Conservation (phyloP, 2,113 vertebrate genomes). For the Cettia cetti region DNA sequence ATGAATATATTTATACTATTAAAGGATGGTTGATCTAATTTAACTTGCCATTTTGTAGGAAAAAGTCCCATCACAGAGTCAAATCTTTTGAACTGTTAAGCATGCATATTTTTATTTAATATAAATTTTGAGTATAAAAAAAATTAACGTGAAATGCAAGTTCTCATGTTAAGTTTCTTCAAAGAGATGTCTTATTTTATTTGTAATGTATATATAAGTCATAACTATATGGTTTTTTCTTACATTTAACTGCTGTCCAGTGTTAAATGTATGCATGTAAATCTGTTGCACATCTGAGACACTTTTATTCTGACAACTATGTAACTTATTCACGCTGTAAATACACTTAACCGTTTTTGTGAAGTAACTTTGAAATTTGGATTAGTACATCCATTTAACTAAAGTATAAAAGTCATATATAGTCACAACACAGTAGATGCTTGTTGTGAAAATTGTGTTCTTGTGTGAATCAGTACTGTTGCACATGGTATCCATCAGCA, state of each 20-base stretch:
- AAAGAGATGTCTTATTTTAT: constrained; percentile 77
- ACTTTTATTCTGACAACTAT: constrained; percentile 77
- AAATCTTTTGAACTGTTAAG: constrained; percentile 76
- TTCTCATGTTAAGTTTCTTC: constrained; percentile 66
- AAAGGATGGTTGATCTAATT: constrained; percentile 78
- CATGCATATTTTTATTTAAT: constrained; percentile 83
- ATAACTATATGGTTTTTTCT: constrained; percentile 43
- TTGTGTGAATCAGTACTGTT: not conserved
- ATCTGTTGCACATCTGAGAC: constrained; percentile 85
- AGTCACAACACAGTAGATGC: constrained; percentile 8
- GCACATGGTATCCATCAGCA: not conserved
- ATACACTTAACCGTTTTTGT: constrained; percentile 89
- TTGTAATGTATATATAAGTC: constrained; percentile 68
- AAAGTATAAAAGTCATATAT: constrained; percentile 64
- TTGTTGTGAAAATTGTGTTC: not conserved
- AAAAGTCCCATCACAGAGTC: constrained; percentile 62
- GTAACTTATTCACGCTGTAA: constrained; percentile 87
- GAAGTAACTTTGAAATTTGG: constrained; percentile 80
- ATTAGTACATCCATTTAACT: constrained; percentile 77
- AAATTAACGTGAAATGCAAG: constrained; percentile 63
- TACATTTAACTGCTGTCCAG: constrained; percentile 71
- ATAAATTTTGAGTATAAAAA: constrained; percentile 74
- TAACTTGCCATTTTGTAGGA: constrained; percentile 83
- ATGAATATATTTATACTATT: constrained; percentile 88
- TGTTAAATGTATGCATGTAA: constrained; percentile 81